These are phyloP conservation scores for Volucella inanis DNA, from an alignment of 2,888 invertebrate species.

Conservation along the genomic window DNA sequence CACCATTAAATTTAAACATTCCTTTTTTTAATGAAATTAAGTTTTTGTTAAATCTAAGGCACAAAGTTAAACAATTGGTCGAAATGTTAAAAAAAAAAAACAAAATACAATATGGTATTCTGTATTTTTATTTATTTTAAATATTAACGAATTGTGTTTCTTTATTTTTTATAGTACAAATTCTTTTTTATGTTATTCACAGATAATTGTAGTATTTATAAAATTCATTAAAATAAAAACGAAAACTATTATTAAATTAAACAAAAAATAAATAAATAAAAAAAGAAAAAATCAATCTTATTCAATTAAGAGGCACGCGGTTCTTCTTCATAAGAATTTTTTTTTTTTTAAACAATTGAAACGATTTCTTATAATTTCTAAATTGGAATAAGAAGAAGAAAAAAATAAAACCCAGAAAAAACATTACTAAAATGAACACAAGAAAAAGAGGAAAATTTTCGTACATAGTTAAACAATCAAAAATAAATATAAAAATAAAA, in stretches of 20 bases:
- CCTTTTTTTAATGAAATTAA: slow-evolving; percentile 11
- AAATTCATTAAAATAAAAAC: slow-evolving; percentile 34
- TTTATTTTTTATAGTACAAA: slow-evolving; percentile 70
- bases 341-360: slow-evolving; percentile 66
- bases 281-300: slow-evolving; percentile 24
- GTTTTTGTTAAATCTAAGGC: slow-evolving; percentile 39
- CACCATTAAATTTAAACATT: slow-evolving; percentile 4
- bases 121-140: background rate
- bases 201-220: slow-evolving; percentile 63
- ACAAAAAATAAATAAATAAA: slow-evolving; percentile 23
- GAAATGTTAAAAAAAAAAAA: slow-evolving; percentile 46
- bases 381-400: slow-evolving; percentile 44
- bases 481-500: slow-evolving; percentile 54
- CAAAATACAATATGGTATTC: background rate
- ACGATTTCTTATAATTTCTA: slow-evolving; percentile 66
- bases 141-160: slow-evolving; percentile 25
- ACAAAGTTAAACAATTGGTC: slow-evolving; percentile 70
- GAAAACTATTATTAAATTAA: slow-evolving; percentile 19
- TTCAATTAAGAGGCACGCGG: slow-evolving; percentile 60
- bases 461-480: slow-evolving; percentile 75
- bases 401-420: slow-evolving; percentile 23
- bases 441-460: slow-evolving; percentile 48
- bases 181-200: slow-evolving; percentile 62
- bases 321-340: slow-evolving; percentile 64
- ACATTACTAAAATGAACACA: slow-evolving; percentile 46